A percentile compares a stretch with the other conserved stretches of the same genome.
Evolutionary conservation across 2,888 invertebrate species (phyloP).

Genomic region (Ligdia adustata): DNA sequence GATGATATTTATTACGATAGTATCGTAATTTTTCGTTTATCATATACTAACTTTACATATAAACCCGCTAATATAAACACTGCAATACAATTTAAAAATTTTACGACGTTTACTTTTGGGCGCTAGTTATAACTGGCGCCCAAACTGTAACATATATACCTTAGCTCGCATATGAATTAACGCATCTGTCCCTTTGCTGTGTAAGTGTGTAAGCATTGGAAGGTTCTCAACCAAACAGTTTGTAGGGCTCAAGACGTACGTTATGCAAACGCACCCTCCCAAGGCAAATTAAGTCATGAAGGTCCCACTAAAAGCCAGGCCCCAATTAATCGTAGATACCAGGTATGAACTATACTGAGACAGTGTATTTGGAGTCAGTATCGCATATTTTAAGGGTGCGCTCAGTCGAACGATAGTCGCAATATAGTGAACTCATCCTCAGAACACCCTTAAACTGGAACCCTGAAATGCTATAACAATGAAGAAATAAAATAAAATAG

Average conservation of each 20-base stretch:
- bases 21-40: too few species aligned
- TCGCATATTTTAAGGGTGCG: too few species aligned
- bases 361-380: neutral
- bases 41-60: too few species aligned
- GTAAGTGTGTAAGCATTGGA: slow-evolving; percentile 18
- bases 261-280: slow-evolving; percentile 17
- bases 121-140: slow-evolving; percentile 6
- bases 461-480: too few species aligned
- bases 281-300: slow-evolving; percentile 31
- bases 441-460: too few species aligned
- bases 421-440: too few species aligned
- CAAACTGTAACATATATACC: too few species aligned
- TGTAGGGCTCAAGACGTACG: slow-evolving; percentile 26
- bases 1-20: too few species aligned
- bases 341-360: slow-evolving; percentile 12
- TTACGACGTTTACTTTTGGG: slow-evolving; percentile 4
- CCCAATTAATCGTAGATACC: slow-evolving; percentile 46
- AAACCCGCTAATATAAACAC: neutral
- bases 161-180: slow-evolving; percentile 6
- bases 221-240: slow-evolving; percentile 20
- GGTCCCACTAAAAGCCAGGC: slow-evolving; percentile 33
- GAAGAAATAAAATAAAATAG: too few species aligned
- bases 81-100: slow-evolving; percentile 5
- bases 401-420: too few species aligned
- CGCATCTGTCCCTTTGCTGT: neutral